Base-by-base conservation (phyloP, 2,888 invertebrate species). In the Volucella inflata region DNA sequence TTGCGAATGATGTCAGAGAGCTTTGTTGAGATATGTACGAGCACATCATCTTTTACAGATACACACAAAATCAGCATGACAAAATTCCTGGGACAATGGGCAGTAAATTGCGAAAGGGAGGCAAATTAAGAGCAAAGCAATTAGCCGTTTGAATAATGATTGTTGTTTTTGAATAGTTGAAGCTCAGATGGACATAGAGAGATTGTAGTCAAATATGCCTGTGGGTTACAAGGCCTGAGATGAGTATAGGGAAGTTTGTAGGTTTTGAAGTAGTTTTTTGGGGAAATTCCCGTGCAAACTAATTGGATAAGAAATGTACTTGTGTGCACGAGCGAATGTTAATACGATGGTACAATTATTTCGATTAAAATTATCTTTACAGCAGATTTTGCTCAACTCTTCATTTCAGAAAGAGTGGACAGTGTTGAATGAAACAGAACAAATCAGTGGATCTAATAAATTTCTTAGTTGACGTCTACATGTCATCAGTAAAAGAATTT, bases 1-100 rank as follows among this genome's bases (percentile, higher is more conserved):
- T 85, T 77, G 81, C 76, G 55, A 85, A 72, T 77, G 85, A 85
- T 85, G 85, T 85, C 85, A 81, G 85, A 81, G 71, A 51, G 50
- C 48, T 67, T 75, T 79, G 70, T 79, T 72, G 17, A 50, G 51
- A 48, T 51, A 68, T 21, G 42, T 17, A 40, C 8, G 17, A 10
- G 21, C 30, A n/a, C 40, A 30, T 51, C 16, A 17, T 21, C 17
- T 44, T 4, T n/a, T 11, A 38, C 46, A 53, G 42, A 50, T 17
- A 50, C 50, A 30, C 3, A 21, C 30, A 30, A 40, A 67, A 81
- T 85, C 81, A 85, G 60, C 81, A 81, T 85, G 67, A 72, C 67
- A 60, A 62, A 50, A 74, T 51, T 57, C 72, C 60, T 71, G 72
- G 81, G 67, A 72, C 76, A 75, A 75, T 81, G 75, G 36, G 48